Conservation (phyloP, 1,140 invertebrate species). For the Aphaenogaster ashmeadi region DNA sequence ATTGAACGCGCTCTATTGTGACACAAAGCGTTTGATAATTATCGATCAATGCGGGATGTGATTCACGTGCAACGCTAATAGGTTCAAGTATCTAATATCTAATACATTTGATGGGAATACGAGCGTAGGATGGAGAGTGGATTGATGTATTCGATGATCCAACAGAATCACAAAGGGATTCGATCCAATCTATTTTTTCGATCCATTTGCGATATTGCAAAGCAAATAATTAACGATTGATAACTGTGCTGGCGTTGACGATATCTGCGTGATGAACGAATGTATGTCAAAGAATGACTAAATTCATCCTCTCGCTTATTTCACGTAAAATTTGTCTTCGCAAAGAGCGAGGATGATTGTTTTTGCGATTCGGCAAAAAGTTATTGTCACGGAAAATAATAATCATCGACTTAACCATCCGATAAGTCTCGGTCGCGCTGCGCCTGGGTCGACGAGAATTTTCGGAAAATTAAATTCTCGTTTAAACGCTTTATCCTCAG, state of each 20-base stretch:
- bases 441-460: background rate
- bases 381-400: slow-evolving; percentile 15
- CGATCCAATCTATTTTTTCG: background rate
- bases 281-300: background rate
- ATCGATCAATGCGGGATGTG: slow-evolving; percentile 17
- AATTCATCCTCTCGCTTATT: background rate
- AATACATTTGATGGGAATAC: background rate
- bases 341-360: background rate
- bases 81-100: background rate
- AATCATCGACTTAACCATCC: slow-evolving; percentile 8
- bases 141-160: background rate
- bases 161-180: background rate
- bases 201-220: background rate
- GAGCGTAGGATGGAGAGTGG: background rate
- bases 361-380: background rate
- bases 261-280: background rate
- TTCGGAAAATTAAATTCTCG: slow-evolving; percentile 37
- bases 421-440: slow-evolving; percentile 21
- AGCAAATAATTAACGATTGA: background rate
- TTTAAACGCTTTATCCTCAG: slow-evolving; percentile 18
- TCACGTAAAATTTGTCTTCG: background rate
- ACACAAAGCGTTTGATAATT: slow-evolving; percentile 25
- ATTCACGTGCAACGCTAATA: slow-evolving; percentile 13
- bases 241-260: background rate
- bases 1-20: slow-evolving; percentile 3